These are phyloP conservation scores for Prietella phreatophila DNA, from an alignment of 2,113 vertebrate genomes.

Conservation along the genomic window DNA sequence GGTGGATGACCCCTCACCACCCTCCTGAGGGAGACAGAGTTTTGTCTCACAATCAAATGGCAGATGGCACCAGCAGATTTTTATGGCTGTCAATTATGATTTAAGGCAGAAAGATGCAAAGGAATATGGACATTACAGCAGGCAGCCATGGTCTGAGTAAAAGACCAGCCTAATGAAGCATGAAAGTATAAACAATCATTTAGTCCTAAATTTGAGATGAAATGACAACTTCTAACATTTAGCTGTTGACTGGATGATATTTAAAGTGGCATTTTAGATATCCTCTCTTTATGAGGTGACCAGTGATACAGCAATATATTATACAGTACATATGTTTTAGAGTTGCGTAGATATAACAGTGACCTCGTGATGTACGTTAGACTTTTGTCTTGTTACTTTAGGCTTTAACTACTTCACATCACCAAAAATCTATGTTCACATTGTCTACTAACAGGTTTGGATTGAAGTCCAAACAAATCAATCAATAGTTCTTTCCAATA, in stretches of 20 bases:
- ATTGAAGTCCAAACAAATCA: constrained; percentile 13
- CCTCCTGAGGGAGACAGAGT: constrained; percentile 27
- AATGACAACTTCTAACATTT: background rate
- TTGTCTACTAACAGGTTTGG: constrained; percentile 8
- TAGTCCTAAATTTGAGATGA: constrained; percentile 3
- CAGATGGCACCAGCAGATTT: constrained; percentile 47
- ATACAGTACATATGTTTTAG: background rate
- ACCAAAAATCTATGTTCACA: background rate
- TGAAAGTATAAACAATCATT: constrained; percentile 39
- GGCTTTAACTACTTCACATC: background rate
- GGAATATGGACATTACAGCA: background rate
- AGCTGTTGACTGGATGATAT: background rate
- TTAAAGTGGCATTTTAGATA: background rate
- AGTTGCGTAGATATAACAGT: background rate
- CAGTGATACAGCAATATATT: background rate
- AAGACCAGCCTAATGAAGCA: constrained; percentile 40
- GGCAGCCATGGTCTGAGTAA: constrained; percentile 22
- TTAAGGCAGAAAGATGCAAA: constrained; percentile 17
- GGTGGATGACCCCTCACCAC: constrained; percentile 9
- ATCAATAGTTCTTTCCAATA: constrained; percentile 19
- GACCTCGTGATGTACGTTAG: background rate
- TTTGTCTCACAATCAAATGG: constrained; percentile 48
- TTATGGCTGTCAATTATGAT: constrained; percentile 56
- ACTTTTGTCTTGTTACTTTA: background rate
- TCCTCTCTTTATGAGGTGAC: background rate